phyloP scores from a whole-genome alignment of 2,888 invertebrate species.

The Meta bourneti region DNA sequence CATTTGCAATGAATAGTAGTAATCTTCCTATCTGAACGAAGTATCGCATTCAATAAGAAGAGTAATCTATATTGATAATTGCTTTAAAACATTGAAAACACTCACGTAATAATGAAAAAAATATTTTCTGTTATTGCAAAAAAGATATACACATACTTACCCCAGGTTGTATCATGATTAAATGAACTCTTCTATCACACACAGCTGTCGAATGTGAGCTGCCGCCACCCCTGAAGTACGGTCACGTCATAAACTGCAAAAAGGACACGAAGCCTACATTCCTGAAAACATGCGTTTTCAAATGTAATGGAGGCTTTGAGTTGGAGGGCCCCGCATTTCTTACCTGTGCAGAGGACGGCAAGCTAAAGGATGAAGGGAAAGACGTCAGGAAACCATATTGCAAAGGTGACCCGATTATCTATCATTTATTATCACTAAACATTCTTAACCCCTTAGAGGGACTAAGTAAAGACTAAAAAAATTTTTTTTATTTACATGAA shows the following conservation, averaged over 20 bases:
- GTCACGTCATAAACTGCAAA: neutral
- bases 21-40: no score
- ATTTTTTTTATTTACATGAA: no score
- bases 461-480: neutral
- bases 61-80: no score
- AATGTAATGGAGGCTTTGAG: conserved; percentile 43
- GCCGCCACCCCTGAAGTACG: conserved; percentile 15
- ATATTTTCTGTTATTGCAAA: no score
- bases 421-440: neutral
- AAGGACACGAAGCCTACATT: neutral
- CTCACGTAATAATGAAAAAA: no score
- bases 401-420: conserved; percentile 26
- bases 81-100: no score
- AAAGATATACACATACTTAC: no score
- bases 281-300: neutral
- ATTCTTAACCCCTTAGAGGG: no score
- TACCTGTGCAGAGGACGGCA: conserved; percentile 36
- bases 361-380: neutral
- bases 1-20: no score
- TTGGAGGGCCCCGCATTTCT: conserved; percentile 33
- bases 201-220: conserved; percentile 44
- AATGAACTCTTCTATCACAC: no score
- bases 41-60: no score
- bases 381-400: conserved; percentile 30
- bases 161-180: no score